These are phyloP conservation scores for Venturia canescens DNA, from an alignment of 1,140 invertebrate genomes.

Conservation along the genomic window DNA sequence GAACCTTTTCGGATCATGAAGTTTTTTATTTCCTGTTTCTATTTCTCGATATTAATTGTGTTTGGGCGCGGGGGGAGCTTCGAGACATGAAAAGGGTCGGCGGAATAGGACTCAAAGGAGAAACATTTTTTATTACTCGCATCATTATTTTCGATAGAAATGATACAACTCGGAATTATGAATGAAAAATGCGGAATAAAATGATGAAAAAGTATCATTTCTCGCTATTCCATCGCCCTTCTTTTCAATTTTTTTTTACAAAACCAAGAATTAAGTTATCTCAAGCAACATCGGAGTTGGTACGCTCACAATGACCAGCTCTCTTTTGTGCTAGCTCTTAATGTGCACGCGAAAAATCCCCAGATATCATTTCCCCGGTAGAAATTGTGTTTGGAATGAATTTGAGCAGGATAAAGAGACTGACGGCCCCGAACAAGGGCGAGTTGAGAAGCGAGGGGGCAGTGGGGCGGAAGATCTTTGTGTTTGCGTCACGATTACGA, in stretches of 20 bases:
- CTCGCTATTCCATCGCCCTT: no score
- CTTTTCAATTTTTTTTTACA: background rate
- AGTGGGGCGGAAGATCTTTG: background rate
- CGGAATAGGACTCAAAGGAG: no score
- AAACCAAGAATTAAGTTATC: background rate
- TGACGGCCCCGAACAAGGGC: background rate
- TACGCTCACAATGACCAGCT: background rate
- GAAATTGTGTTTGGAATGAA: background rate
- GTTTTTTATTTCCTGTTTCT: no score
- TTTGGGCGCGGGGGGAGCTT: no score
- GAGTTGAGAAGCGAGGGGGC: background rate
- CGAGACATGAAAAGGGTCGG: no score
- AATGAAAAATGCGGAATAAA: no score
- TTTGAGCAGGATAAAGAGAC: background rate
- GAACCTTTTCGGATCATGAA: no score
- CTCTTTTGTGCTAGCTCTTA: background rate
- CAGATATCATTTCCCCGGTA: background rate
- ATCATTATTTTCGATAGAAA: no score
- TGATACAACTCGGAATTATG: no score
- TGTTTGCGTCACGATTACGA: background rate
- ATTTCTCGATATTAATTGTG: no score
- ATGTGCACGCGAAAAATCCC: background rate
- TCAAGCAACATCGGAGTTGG: background rate
- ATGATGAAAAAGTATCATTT: no score
- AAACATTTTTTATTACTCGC: no score